A percentile compares a stretch with the other conserved stretches of the same genome.
Evolutionary conservation across 2,797 vertebrate species (phyloP).

Genomic region (Schizopygopsis pylzovi): DNA sequence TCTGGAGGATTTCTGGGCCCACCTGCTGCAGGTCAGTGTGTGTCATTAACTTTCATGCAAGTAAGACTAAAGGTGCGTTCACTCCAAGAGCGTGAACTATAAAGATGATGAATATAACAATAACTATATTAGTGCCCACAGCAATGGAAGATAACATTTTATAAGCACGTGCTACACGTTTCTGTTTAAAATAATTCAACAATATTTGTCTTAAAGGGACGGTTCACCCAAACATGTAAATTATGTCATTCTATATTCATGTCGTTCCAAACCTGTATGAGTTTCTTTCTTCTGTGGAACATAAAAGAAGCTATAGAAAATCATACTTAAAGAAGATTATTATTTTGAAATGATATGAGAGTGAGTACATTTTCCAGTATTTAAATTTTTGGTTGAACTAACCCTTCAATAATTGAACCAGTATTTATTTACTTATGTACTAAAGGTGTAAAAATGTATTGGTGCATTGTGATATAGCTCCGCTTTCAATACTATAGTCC

Average conservation of each 20-base stretch:
- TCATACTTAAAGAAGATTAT: no score
- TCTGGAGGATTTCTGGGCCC: slow-evolving; percentile 71
- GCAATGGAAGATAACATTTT: not conserved
- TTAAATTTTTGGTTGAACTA: no score
- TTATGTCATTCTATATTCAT: not conserved
- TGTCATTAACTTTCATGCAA: not conserved
- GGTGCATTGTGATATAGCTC: no score
- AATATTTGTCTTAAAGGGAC: not conserved
- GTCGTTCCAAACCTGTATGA: no score
- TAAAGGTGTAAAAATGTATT: no score
- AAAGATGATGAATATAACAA: not conserved
- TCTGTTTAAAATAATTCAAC: not conserved
- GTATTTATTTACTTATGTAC: no score
- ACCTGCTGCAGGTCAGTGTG: slow-evolving; percentile 69
- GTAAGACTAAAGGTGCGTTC: not conserved
- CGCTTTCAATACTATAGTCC: no score
- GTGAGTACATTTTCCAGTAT: no score
- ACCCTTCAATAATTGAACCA: no score
- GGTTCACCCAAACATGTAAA: not conserved
- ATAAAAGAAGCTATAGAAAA: no score
- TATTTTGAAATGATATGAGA: no score
- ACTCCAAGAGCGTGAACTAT: not conserved
- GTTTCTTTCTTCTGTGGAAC: no score
- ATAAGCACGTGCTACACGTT: not conserved
- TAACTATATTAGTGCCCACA: not conserved